These are phyloP conservation scores for Euspilapteryx auroguttella DNA, from an alignment of 2,888 invertebrate species.

Conservation along the genomic window DNA sequence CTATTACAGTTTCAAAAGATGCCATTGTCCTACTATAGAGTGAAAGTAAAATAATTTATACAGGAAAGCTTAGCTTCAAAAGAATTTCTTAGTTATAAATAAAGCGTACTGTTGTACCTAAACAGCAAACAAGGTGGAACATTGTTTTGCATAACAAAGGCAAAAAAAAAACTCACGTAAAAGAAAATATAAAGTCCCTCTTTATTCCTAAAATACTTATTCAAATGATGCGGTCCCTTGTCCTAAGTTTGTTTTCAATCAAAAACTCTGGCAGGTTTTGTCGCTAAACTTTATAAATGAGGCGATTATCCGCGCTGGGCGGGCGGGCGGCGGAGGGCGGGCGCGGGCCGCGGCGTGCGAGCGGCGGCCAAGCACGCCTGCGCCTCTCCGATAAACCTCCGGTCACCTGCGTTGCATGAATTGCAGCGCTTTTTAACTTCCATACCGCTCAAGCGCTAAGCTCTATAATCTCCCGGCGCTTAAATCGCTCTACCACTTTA, in stretches of 20 bases:
- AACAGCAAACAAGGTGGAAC: constrained; percentile 49
- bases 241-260: constrained; percentile 61
- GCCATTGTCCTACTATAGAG: constrained; percentile 52
- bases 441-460: constrained; percentile 43
- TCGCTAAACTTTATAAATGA: constrained; percentile 61
- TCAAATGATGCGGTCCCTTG: constrained; percentile 61
- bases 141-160: constrained; percentile 62
- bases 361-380: constrained; percentile 3
- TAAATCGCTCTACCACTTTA: constrained; percentile 34
- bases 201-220: constrained; percentile 62
- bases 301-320: constrained; percentile 50
- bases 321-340: constrained; percentile 18
- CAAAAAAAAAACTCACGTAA: constrained; percentile 45
- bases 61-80: constrained; percentile 60
- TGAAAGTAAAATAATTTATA: constrained; percentile 60
- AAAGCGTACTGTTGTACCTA: constrained; percentile 60
- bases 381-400: background rate
- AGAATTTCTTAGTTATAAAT: constrained; percentile 61
- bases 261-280: constrained; percentile 59
- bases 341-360: constrained; percentile 1
- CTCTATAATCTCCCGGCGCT: constrained; percentile 50
- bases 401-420: constrained; percentile 55
- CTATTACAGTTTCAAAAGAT: constrained; percentile 46
- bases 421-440: constrained; percentile 58
- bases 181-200: constrained; percentile 62